A percentile compares a stretch with the other conserved stretches of the same genome.
These are phyloP conservation scores for Prorops nasuta DNA, from an alignment of 1,140 invertebrate genomes.

Conservation along the genomic window DNA sequence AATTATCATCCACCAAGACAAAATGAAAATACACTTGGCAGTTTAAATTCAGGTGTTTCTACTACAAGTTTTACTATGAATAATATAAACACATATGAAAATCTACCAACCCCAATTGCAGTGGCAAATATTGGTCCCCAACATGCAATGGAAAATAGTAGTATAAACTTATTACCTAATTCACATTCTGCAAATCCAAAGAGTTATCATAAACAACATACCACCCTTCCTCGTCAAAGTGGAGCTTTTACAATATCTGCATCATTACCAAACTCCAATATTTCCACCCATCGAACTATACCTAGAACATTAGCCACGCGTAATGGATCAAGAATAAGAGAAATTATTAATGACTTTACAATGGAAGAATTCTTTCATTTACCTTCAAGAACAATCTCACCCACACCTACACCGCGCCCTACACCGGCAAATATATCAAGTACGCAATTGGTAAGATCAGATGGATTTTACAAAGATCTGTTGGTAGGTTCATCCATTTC, in stretches of 20 bases:
- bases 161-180: slow-evolving; percentile 25
- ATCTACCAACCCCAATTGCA: slow-evolving; percentile 34
- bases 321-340: slow-evolving; percentile 11
- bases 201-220: slow-evolving; percentile 47
- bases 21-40: slow-evolving; percentile 29
- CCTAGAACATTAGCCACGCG: slow-evolving; percentile 42
- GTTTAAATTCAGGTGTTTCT: slow-evolving; percentile 36
- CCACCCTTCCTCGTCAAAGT: slow-evolving; percentile 42
- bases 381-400: slow-evolving; percentile 23
- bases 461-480: slow-evolving; percentile 22
- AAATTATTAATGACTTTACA: slow-evolving; percentile 16
- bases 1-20: slow-evolving; percentile 44
- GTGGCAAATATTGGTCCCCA: slow-evolving; percentile 13
- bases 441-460: slow-evolving; percentile 9
- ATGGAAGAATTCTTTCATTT: slow-evolving; percentile 24
- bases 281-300: slow-evolving; percentile 53
- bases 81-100: slow-evolving; percentile 49
- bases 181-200: slow-evolving; percentile 33
- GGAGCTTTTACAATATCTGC: slow-evolving; percentile 52
- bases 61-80: slow-evolving; percentile 41
- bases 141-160: slow-evolving; percentile 1
- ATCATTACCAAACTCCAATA: slow-evolving; percentile 41
- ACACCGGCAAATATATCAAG: slow-evolving; percentile 29
- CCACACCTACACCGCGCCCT: slow-evolving; percentile 26
- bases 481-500: slow-evolving; percentile 13